Percentiles rank a stretch among this genome's conserved stretches.
phyloP scores from a whole-genome alignment of 1,140 invertebrate genomes.

The Leptinotarsa texana region DNA sequence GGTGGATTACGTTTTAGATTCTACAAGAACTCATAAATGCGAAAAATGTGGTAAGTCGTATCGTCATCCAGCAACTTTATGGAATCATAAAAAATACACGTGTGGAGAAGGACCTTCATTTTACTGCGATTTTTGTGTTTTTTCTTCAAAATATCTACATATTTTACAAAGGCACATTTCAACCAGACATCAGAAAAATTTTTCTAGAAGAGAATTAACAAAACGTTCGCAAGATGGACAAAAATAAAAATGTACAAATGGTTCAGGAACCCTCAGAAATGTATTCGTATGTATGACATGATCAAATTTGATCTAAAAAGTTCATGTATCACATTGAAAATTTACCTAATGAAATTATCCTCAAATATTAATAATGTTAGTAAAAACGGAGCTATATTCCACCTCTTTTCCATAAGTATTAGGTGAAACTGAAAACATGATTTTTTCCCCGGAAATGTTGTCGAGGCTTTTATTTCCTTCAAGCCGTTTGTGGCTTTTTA shows the following conservation, averaged over 20 bases:
- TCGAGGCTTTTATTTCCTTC: too few species aligned
- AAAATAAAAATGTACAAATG: background rate
- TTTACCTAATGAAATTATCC: too few species aligned
- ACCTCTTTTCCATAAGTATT: too few species aligned
- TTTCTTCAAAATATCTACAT: background rate
- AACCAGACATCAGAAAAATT: background rate
- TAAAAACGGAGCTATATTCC: too few species aligned
- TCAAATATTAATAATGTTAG: too few species aligned
- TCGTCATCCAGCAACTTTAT: background rate
- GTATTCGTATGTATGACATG: too few species aligned
- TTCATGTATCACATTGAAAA: too few species aligned
- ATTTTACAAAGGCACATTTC: background rate
- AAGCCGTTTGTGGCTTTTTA: too few species aligned
- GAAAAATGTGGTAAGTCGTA: background rate
- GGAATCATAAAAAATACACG: constrained; percentile 6
- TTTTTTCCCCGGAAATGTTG: too few species aligned
- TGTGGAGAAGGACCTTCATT: background rate
- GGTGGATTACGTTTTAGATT: background rate
- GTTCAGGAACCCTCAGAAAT: too few species aligned
- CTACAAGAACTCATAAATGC: background rate
- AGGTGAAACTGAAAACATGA: too few species aligned
- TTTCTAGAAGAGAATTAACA: background rate
- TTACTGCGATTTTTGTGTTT: background rate
- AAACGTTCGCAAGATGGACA: background rate
- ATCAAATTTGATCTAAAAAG: too few species aligned